Evolutionary conservation across 2,888 invertebrate species (phyloP).

Genomic region (Heliconius cydno): DNA sequence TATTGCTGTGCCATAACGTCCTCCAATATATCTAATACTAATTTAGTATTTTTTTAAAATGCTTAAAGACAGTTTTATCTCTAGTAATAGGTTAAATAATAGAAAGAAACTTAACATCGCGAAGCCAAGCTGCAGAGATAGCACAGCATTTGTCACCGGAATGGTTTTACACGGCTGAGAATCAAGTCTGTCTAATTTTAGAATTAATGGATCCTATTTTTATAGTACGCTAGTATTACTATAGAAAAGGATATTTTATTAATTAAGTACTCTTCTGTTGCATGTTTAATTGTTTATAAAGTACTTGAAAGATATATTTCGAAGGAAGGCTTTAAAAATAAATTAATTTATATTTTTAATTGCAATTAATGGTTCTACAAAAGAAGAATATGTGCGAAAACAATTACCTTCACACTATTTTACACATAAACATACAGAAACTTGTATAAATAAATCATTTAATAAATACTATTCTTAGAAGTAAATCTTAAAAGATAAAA

Average conservation of each 20-base stretch:
- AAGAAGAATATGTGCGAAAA: no score
- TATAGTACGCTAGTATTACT: not conserved
- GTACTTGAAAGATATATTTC: not conserved
- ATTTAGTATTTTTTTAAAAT: not conserved
- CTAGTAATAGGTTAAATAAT: not conserved
- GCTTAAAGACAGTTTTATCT: not conserved
- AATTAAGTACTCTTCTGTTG: not conserved
- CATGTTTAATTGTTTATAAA: not conserved
- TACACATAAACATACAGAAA: no score
- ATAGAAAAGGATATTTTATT: not conserved
- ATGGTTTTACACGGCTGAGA: conserved; percentile 13
- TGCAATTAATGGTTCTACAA: no score
- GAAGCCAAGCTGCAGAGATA: conserved; percentile 9
- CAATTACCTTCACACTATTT: no score
- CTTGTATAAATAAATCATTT: not conserved
- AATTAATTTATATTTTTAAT: no score
- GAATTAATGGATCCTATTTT: not conserved
- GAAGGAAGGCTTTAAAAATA: not conserved
- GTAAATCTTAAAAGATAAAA: conserved; percentile 8
- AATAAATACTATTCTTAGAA: not conserved
- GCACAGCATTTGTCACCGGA: conserved; percentile 9
- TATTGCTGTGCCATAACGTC: no score
- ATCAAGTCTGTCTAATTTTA: not conserved
- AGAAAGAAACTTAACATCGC: not conserved
- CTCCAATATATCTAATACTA: no score